Evolutionary conservation across 2,797 vertebrate species (phyloP).

Genomic region (Etheostoma nigrum): DNA sequence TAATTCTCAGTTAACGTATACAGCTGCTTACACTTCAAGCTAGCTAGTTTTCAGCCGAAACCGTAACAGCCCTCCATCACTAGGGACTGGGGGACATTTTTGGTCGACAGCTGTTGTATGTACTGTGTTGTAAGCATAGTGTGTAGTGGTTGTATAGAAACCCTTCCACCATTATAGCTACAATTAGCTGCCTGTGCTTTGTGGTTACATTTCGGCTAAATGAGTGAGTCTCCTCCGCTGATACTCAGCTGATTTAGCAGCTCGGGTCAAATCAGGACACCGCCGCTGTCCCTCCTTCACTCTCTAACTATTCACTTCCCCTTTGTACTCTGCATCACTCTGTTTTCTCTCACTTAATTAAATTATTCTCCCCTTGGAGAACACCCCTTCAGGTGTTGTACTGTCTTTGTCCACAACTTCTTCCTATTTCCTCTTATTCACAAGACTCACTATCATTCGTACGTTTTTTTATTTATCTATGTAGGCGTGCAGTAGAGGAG

Average conservation of each 20-base stretch:
- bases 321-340: constrained; percentile 27
- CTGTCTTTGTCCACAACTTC: constrained; percentile 17
- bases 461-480: constrained; percentile 14
- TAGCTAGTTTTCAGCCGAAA: neutral
- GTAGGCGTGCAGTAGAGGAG: constrained; percentile 96
- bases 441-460: constrained; percentile 12
- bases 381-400: constrained; percentile 15
- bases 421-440: neutral
- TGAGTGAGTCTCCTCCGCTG: constrained; percentile 30
- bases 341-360: constrained; percentile 46
- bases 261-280: constrained; percentile 67
- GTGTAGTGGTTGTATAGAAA: constrained; percentile 25
- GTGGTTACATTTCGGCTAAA: constrained; percentile 56
- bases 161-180: neutral
- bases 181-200: neutral
- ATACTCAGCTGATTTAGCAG: constrained; percentile 61
- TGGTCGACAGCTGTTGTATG: constrained; percentile 12
- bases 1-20: neutral
- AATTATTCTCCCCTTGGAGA: constrained; percentile 29
- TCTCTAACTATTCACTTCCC: constrained; percentile 39
- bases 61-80: neutral
- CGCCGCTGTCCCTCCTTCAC: constrained; percentile 11
- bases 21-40: neutral
- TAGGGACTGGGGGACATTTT: neutral
- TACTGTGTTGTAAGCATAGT: neutral